phyloP scores from a whole-genome alignment of 2,888 invertebrate genomes.

The Mythimna lalbum region DNA sequence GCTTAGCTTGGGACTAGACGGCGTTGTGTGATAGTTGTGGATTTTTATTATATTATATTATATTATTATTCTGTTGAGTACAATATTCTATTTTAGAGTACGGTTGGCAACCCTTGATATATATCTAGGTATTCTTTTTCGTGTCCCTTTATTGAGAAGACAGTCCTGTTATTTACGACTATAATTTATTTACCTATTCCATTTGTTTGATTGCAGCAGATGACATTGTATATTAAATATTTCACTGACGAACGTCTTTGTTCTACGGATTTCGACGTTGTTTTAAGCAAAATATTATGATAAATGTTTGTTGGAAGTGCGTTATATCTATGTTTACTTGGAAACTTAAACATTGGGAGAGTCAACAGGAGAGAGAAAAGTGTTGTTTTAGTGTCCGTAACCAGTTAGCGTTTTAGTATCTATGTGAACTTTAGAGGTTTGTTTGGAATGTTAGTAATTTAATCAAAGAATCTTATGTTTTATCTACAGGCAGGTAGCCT shows the following conservation, averaged over 20 bases:
- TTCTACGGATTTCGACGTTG: constrained; percentile 18
- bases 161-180: constrained; percentile 63
- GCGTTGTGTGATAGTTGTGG: too few species aligned
- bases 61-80: too few species aligned
- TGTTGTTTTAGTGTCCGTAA: constrained; percentile 21
- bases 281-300: constrained; percentile 27
- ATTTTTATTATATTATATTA: too few species aligned
- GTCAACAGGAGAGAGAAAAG: constrained; percentile 16
- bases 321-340: constrained; percentile 25
- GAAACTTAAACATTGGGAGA: constrained; percentile 19
- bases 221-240: constrained; percentile 55
- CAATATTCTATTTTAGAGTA: too few species aligned
- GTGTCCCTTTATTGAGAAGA: constrained; percentile 56
- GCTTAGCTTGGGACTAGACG: too few species aligned
- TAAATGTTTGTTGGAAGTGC: constrained; percentile 38
- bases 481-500: too few species aligned
- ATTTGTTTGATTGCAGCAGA: constrained; percentile 62
- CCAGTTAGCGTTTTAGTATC: constrained; percentile 2
- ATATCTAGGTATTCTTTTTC: constrained; percentile 41
- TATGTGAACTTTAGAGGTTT: not conserved
- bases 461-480: too few species aligned
- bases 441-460: too few species aligned
- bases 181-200: constrained; percentile 68
- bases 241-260: constrained; percentile 32
- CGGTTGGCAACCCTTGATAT: not conserved